Conservation (phyloP, 2,888 invertebrate genomes). For the Caenorhabditis sp. region DNA sequence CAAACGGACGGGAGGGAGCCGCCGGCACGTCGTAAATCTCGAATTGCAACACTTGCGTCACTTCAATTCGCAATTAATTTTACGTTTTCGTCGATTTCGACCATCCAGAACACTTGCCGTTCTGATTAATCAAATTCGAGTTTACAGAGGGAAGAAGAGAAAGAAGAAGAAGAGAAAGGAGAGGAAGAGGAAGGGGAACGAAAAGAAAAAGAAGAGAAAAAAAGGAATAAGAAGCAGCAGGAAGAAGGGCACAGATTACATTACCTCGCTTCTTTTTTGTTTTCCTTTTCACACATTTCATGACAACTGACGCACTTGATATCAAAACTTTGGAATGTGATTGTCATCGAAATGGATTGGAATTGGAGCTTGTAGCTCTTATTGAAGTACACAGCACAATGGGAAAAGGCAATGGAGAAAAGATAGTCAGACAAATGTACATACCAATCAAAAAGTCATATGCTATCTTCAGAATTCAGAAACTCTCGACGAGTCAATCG, state of each 20-base stretch:
- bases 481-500: constrained; percentile 15
- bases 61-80: constrained; percentile 61
- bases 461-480: constrained; percentile 24
- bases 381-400: too few relatives aligned
- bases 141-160: not conserved
- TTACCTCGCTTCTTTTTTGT: constrained; percentile 1
- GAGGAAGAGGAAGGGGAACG: not conserved
- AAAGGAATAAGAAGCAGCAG: not conserved
- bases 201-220: not conserved
- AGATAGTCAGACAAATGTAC: too few relatives aligned
- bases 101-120: constrained; percentile 29
- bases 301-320: constrained; percentile 40
- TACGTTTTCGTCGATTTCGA: constrained; percentile 16
- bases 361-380: too few relatives aligned
- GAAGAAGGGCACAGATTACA: not conserved
- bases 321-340: constrained; percentile 29
- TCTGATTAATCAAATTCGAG: constrained; percentile 23
- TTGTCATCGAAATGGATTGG: not conserved
- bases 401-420: not conserved
- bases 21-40: constrained; percentile 67
- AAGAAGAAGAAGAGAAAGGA: not conserved
- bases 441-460: not conserved
- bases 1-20: constrained; percentile 19
- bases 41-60: constrained; percentile 64
- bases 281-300: constrained; percentile 35